Evolutionary conservation across 2,113 vertebrate species (phyloP).

Genomic region (Mus musculus): DNA sequence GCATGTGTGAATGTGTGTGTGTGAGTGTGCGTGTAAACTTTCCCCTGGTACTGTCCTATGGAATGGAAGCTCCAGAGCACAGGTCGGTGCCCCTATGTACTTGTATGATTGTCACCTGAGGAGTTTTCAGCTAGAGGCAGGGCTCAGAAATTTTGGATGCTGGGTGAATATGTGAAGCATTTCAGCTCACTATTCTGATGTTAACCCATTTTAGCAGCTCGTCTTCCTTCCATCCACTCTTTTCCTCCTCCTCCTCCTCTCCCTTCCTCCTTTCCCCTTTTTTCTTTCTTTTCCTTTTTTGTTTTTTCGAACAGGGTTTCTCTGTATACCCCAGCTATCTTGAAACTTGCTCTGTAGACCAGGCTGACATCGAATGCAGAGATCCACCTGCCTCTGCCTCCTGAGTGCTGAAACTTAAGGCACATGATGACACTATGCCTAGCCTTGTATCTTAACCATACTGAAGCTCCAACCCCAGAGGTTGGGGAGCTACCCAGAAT

Average conservation of each 20-base stretch:
- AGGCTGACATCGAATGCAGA: no score
- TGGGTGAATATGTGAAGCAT: neutral
- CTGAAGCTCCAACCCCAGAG: neutral
- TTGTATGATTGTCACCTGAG: neutral
- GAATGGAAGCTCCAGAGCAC: neutral
- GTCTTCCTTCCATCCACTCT: neutral
- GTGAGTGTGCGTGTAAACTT: neutral
- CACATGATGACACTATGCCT: neutral
- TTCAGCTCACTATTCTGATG: rapidly evolving
- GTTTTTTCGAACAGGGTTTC: no score
- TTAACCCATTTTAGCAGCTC: neutral
- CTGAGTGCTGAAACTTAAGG: neutral
- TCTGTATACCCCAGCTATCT: no score
- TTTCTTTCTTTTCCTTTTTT: neutral
- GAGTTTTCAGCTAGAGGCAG: neutral
- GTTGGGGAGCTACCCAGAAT: neutral
- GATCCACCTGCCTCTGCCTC: no score
- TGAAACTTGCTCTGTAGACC: no score
- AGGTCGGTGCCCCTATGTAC: neutral
- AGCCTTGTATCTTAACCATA: no score
- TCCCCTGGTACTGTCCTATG: neutral
- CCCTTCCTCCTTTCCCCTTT: no score
- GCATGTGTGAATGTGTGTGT: neutral
- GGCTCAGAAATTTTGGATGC: neutral
- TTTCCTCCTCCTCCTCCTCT: no score